Base-by-base conservation (phyloP, 1,140 invertebrate genomes). In the Ylistrum balloti region DNA sequence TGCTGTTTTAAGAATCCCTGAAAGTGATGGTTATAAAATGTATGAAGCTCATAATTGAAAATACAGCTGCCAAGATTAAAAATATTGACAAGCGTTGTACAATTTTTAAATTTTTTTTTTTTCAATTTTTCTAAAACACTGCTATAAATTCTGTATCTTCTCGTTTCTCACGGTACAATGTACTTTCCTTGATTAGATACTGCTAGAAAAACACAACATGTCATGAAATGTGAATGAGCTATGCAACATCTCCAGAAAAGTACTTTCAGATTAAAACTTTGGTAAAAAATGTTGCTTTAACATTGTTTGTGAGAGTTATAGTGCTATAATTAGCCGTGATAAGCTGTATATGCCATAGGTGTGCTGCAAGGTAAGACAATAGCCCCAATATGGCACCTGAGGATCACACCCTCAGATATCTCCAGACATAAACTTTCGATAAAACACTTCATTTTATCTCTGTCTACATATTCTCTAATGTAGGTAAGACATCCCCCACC, bases 291-390 rank as follows among this genome's bases (percentile, higher is more conserved):
- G 22, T 0, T 28, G 56, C 56, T 74, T 22, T 74, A 28, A 3
- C 13, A 28, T 74, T 28, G 17, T 28, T 74, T n/a, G 56, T 28
- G 17, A 5, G 56, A 74, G 45, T 48, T 48, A 28, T 74, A 45
- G 7, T 13, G 17, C 41, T 45, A 28, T 28, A 28, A 74, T 74
- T 74, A 74, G 56, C n/a, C 9, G n/a, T 1, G 15, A n/a, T 74
- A 74, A 9, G 3, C 41, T 45, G 41, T 45, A 28, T 74, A 0
- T 74, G 56, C 56, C n/a, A 11, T 74, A 74, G 56, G 56, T 74
- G 56, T 74, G 22, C 56, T 74, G 22, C 17, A 74, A 74, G 56
- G 56, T 74, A 74, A 74, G 56, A 74, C 56, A 74, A 74, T 74
- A 74, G 56, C 56, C 56, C 17, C 41, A 17, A 13, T 45, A 9